phyloP scores from a whole-genome alignment of 2,888 invertebrate genomes.

The Metopia argyrocephala region DNA sequence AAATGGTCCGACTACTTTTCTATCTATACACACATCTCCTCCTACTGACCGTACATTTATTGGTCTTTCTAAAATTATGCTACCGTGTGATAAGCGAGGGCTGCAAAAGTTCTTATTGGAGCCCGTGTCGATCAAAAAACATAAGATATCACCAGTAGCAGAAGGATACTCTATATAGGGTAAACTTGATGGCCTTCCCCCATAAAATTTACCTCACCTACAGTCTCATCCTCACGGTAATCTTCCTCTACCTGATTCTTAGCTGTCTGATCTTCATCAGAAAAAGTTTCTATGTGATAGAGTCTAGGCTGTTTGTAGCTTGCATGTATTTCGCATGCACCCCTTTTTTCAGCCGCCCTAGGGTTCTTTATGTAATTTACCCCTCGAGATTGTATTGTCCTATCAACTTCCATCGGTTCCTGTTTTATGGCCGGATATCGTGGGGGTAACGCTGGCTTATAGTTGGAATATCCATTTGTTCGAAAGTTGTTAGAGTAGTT shows the following conservation, averaged over 20 bases:
- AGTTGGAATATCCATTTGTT: not conserved
- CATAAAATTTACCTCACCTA: conserved; percentile 13
- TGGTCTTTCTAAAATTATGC: not conserved
- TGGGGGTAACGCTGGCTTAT: not conserved
- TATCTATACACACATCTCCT: not conserved
- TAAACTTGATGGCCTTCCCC: conserved; percentile 9
- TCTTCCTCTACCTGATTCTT: not conserved
- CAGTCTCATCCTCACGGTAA: not conserved
- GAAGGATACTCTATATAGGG: conserved; percentile 17
- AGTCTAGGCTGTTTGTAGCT: not conserved
- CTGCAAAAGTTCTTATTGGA: conserved; percentile 17
- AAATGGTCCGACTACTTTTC: not conserved
- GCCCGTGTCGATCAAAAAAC: conserved; percentile 17
- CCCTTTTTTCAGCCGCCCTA: not conserved
- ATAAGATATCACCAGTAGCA: not conserved
- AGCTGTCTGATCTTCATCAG: not conserved
- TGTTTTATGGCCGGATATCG: not conserved
- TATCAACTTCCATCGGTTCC: not conserved
- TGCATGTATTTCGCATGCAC: not conserved
- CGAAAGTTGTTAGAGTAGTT: not conserved
- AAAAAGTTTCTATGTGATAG: not conserved
- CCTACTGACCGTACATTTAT: not conserved
- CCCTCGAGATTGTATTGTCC: conserved; percentile 2
- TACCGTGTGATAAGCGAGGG: not conserved
- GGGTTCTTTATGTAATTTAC: conserved; percentile 17